Base-by-base conservation (phyloP, 2,113 vertebrate species). In the Tragulus kanchil region DNA sequence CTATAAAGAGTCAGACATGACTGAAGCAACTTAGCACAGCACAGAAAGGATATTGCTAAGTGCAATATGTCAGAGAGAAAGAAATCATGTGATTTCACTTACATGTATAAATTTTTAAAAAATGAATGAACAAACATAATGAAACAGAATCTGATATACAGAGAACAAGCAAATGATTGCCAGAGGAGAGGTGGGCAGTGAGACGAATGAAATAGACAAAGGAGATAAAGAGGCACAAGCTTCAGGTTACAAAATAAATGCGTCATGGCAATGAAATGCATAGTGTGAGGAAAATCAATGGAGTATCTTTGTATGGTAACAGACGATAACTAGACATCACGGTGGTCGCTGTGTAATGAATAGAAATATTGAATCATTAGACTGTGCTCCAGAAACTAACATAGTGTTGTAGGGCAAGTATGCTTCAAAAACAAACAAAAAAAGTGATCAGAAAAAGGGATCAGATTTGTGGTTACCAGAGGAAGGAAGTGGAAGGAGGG, bases 281-380 rank as follows among this genome's bases (percentile, higher is more conserved):
- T 31, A 8, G 6, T 1, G 0, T 4, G 31, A 52, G 31, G 2
- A 23, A 21, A 21, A 8, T 0, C 14, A 36, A 14, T 36, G 19
- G 13, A 5, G 4, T 23, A 81, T 23, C 31, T 58, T 36, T 8
- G 9, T 0, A 8, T 1, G 52, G 31, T 13, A 8, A 6, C 75
- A 78, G 75, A 54, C 31, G 54, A 31, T 36, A 14, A 26, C 42
- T 48, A 26, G 71, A 48, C 71, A 3, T 45, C 0, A 6, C 2
- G 52, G 52, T 23, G 78, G 0, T 58, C 52, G 1, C 1, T 36
- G 10, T 36, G 17, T 23, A 8, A 13, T 1, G 52, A 4, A 23
- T 13, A 23, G 31, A 36, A n/a, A 81, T 23, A 14, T 6, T 23
- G 52, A 79, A 8, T 23, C 19, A 8, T 3, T 23, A 8, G 13